Evolutionary conservation across 2,888 invertebrate species (phyloP), one percentile per base, ranked within the genome.

Genomic region (Eupithecia centaureata): DNA sequence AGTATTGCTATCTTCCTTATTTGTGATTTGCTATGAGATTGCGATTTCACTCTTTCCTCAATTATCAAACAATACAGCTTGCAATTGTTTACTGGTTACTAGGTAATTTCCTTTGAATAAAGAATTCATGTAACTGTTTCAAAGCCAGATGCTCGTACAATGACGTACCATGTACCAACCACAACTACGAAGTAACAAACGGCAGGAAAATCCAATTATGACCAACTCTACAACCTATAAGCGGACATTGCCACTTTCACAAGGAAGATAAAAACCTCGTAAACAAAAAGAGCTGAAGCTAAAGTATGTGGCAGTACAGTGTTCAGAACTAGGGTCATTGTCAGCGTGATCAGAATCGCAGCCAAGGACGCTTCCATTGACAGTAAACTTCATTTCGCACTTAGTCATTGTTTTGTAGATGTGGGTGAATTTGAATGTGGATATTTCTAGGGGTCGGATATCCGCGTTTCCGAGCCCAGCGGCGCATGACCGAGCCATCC

Each of bases 401-500:
- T 63, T 67, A 32, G 61, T 56, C 58, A 65, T 67, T 72, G 68
- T 68, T 65, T 68, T 51, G 65, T 65, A 68, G 65, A 67, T 67
- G 70, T 73, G 73, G 72, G 70, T 73, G 30, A 58, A 70, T 71
- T 70, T 63, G 68, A 70, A 69, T 65, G 64, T 72, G 67, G 71
- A 69, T 73, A 76, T 75, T 61, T 69, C 74, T 76, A 78, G 82
- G 81, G 82, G 81, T 85, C 88, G 89, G 87, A 91, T 85, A 88
- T 90, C 91, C 92, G 90, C 84, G 86, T 81, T 90, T 91, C 90
- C 91, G 87, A 75, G 82, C 79, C 74, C 77, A 84, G 68, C 84
- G 83, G 79, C 80, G 88, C 92, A 88, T 91, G 92, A 91, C 92
- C 86, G 81, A 73, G 75, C 82, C 86, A 88, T 91, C 92, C 91